A percentile compares a stretch with the other conserved stretches of the same genome.
Evolutionary conservation across 2,113 vertebrate genomes (phyloP).

Genomic region (Brachirus orientalis): DNA sequence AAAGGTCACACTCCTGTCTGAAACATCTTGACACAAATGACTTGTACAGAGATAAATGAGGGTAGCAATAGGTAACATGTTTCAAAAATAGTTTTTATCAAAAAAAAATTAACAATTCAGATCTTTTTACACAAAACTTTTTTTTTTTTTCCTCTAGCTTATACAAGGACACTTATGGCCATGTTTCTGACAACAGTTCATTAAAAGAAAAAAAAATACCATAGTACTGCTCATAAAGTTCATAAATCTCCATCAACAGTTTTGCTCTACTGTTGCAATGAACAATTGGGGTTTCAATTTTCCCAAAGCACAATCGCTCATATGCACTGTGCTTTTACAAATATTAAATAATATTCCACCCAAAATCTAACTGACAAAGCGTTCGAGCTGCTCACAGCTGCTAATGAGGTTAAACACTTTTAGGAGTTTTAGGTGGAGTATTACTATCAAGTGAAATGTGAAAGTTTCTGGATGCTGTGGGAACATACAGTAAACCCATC

Average conservation of each 20-base stretch:
- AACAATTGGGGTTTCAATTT: constrained; percentile 2
- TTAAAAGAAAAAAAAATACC: constrained; percentile 32
- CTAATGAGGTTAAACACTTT: constrained; percentile 20
- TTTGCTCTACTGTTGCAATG: background rate
- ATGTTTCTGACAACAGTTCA: constrained; percentile 61
- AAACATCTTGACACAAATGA: constrained; percentile 66
- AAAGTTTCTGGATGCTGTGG: background rate
- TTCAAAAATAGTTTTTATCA: constrained; percentile 82
- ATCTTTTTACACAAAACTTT: constrained; percentile 66
- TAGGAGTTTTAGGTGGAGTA: constrained; percentile 20
- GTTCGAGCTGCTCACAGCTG: constrained; percentile 4
- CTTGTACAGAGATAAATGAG: constrained; percentile 65
- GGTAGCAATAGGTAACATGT: constrained; percentile 69
- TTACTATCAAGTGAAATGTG: constrained; percentile 1
- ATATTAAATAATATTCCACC: constrained; percentile 2
- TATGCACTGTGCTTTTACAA: constrained; percentile 67
- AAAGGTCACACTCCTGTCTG: constrained; percentile 28
- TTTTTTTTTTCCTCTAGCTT: constrained; percentile 66
- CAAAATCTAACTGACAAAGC: constrained; percentile 7
- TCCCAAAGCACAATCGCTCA: constrained; percentile 29
- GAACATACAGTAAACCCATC: constrained; percentile 33
- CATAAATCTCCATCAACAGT: constrained; percentile 18
- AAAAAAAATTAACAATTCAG: constrained; percentile 72
- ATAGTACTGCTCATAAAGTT: constrained; percentile 21
- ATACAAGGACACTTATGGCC: constrained; percentile 83